Base-by-base conservation (phyloP, 1,140 invertebrate species). In the Capitella teleta region DNA sequence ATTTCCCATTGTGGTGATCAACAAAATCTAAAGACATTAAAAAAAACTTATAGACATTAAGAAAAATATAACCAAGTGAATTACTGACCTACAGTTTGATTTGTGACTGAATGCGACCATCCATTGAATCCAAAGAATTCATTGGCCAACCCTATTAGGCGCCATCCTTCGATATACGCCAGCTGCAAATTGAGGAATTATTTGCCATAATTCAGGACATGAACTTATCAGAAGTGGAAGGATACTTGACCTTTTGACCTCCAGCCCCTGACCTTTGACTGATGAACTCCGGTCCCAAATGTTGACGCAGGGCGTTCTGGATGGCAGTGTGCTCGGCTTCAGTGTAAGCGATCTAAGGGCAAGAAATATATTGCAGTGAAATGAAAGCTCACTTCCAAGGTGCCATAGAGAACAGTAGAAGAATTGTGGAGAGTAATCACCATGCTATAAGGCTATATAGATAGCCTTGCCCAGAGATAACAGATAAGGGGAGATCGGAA, bases 121-220 rank as follows among this genome's bases (percentile, higher is more conserved):
- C 74, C 73, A 66, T 75, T 75, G 56, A 74, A 75, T 10, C 74
- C 73, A 70, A 76, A 75, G 14, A 66, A 67, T 57, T 75, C 72
- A 66, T 76, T 76, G 4, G 74, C 73, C 5, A 76, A 49, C 38
- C 66, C 65, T 30, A 74, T 65, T 36, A 75, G 37, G 18, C 66
- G 60, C 73, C 73, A 75, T 3, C 72, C 73, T 56, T 76, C 74
- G 49, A 76, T 66, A 54, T 75, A 76, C 23, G 72, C 73, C 18
- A 76, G 57, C 62, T 72, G 51, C 36, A 58, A 58, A 34, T 12
- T 47, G 18, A 19, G 26, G 30, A 30, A 34, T 19, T 10, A 41
- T 41, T n/a, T 14, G n/a, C n/a, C n/a, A n/a, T n/a, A n/a, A n/a
- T n/a, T n/a, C n/a, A n/a, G n/a, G n/a, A n/a, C n/a, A n/a, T n/a